These are phyloP conservation scores for Platichthys flesus DNA, from an alignment of 2,113 vertebrate species.

Conservation along the genomic window DNA sequence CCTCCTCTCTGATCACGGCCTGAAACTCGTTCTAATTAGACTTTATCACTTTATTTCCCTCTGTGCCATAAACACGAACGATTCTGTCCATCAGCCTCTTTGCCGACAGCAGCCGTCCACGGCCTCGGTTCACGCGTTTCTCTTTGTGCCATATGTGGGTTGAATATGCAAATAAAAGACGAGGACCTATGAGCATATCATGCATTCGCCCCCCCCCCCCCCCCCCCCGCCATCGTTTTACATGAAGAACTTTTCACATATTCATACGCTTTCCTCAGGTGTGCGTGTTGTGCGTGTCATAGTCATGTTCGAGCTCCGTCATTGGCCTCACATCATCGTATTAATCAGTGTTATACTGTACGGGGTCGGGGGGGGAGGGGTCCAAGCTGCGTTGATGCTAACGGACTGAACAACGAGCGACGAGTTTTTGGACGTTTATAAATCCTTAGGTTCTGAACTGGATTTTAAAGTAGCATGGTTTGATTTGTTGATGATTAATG, in stretches of 20 bases:
- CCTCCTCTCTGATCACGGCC: too few species aligned
- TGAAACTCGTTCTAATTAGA: too few species aligned
- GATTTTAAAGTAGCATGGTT: slow-evolving; percentile 77
- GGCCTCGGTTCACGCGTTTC: slow-evolving; percentile 21
- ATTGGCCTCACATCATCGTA: slow-evolving; percentile 44
- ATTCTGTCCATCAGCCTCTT: slow-evolving; percentile 7
- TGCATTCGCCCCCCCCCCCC: slow-evolving; percentile 17
- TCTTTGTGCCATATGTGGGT: slow-evolving; percentile 68
- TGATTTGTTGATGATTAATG: slow-evolving; percentile 62
- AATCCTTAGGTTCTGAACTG: slow-evolving; percentile 41
- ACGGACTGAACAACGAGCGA: slow-evolving; percentile 26
- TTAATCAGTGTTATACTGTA: slow-evolving; percentile 53
- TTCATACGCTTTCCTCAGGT: slow-evolving; percentile 35
- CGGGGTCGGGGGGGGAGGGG: slow-evolving; percentile 20
- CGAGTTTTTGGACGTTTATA: slow-evolving; percentile 55
- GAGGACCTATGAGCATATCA: slow-evolving; percentile 60
- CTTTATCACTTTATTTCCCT: slow-evolving; percentile 6
- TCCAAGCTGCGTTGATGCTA: slow-evolving; percentile 11
- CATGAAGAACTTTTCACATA: slow-evolving; percentile 3
- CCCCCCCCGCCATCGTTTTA: slow-evolving; percentile 5
- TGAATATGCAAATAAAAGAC: slow-evolving; percentile 70
- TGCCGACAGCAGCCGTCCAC: slow-evolving; percentile 26
- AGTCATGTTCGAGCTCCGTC: slow-evolving; percentile 42
- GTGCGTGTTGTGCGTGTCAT: slow-evolving; percentile 50
- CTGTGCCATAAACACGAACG: slow-evolving; percentile 57